phyloP scores from a whole-genome alignment of 2,113 vertebrate genomes.

The Hemicordylus capensis region DNA sequence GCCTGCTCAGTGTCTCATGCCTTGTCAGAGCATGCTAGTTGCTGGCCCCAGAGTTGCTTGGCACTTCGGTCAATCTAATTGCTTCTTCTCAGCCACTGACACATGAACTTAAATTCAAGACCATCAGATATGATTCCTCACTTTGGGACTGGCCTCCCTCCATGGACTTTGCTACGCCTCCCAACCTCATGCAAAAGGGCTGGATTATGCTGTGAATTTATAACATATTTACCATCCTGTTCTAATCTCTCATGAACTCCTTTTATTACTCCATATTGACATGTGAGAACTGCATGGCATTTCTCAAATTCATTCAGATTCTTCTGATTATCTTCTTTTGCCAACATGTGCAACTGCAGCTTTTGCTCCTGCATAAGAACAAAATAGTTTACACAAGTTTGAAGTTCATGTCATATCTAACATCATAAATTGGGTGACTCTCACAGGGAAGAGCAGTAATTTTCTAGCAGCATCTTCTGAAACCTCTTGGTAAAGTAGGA shows the following conservation, averaged over 20 bases:
- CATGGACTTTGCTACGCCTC: background rate
- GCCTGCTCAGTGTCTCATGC: background rate
- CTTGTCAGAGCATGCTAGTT: background rate
- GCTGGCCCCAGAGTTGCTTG: background rate
- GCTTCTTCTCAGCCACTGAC: background rate
- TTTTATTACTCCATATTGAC: constrained; percentile 84
- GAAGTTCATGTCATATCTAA: background rate
- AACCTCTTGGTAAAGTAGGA: background rate
- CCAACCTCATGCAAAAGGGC: background rate
- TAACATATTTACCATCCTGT: constrained; percentile 82
- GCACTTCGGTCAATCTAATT: background rate
- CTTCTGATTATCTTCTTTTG: constrained; percentile 87
- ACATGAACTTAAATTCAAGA: background rate
- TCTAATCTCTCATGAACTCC: constrained; percentile 84
- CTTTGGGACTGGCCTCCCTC: background rate
- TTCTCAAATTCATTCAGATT: constrained; percentile 90
- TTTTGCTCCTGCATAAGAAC: constrained; percentile 85
- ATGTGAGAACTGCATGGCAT: constrained; percentile 80
- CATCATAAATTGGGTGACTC: background rate
- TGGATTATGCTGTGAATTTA: background rate
- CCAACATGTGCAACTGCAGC: constrained; percentile 81
- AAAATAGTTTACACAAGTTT: background rate
- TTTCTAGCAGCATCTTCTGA: background rate
- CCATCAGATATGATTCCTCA: background rate
- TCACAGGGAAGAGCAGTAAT: background rate